A percentile compares a stretch with the other conserved stretches of the same genome.
Conservation (phyloP, 2,888 invertebrate species). For the Anodontia alba region DNA sequence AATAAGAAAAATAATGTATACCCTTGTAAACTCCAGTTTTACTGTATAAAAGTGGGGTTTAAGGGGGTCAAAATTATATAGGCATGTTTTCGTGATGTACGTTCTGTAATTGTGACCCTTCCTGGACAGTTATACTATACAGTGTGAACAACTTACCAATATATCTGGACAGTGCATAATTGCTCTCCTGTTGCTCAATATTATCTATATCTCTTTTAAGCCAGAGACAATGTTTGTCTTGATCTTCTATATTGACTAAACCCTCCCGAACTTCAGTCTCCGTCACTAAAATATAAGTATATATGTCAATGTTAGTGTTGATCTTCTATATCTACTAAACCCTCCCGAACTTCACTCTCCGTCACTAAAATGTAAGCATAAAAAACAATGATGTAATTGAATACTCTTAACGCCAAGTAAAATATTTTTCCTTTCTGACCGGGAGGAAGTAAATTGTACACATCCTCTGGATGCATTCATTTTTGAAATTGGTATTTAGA, state of each 20-base stretch:
- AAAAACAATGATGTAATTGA: neutral
- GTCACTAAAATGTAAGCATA: constrained; percentile 62
- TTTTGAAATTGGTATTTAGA: too few relatives aligned
- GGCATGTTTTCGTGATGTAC: too few relatives aligned
- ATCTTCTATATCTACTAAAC: constrained; percentile 51
- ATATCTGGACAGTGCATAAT: constrained; percentile 55
- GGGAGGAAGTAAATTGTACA: too few relatives aligned
- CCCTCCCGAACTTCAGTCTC: constrained; percentile 68
- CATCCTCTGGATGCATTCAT: too few relatives aligned
- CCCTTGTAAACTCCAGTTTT: too few relatives aligned
- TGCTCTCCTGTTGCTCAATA: constrained; percentile 65
- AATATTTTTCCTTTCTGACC: too few relatives aligned
- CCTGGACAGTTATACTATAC: too few relatives aligned
- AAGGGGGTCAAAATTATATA: too few relatives aligned
- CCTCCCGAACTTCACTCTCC: constrained; percentile 66
- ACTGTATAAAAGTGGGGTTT: too few relatives aligned
- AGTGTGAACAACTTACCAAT: constrained; percentile 63
- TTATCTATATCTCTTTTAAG: constrained; percentile 71
- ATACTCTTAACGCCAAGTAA: neutral
- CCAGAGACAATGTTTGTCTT: constrained; percentile 69
- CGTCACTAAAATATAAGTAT: constrained; percentile 57
- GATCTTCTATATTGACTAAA: constrained; percentile 47
- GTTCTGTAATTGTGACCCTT: too few relatives aligned
- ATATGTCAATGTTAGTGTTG: constrained; percentile 30
- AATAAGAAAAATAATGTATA: too few relatives aligned